These are phyloP conservation scores for Salarias fasciatus DNA, from an alignment of 2,797 vertebrate genomes.

Conservation along the genomic window DNA sequence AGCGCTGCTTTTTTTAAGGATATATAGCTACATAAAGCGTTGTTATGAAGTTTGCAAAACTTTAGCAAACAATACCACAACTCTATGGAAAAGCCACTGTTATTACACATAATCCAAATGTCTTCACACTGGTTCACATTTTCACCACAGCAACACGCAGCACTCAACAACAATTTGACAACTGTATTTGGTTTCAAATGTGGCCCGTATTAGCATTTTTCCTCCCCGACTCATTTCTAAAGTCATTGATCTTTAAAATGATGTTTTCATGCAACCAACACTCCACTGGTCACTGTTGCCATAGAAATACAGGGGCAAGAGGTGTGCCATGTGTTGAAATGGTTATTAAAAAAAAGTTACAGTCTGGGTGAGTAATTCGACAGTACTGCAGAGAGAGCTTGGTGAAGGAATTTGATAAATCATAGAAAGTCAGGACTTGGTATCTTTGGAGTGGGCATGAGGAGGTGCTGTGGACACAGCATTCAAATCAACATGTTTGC, in stretches of 20 bases:
- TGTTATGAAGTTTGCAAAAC: not conserved
- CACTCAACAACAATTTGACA: constrained; percentile 4
- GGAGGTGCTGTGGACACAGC: too few relatives aligned
- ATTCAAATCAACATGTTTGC: constrained; percentile 1
- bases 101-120: constrained; percentile 14
- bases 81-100: constrained; percentile 25
- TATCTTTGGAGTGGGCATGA: not conserved
- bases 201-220: not conserved
- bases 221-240: not conserved
- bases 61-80: not conserved
- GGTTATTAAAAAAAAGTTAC: too few relatives aligned
- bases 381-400: constrained; percentile 6
- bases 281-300: constrained; percentile 39
- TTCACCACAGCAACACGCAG: constrained; percentile 13
- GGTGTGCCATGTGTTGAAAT: constrained; percentile 3
- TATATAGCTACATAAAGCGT: not conserved
- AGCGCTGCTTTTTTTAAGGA: not conserved
- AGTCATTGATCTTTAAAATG: not conserved
- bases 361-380: constrained; percentile 9
- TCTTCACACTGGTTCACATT: constrained; percentile 21
- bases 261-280: constrained; percentile 12
- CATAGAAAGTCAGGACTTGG: constrained; percentile 3
- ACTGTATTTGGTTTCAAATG: constrained; percentile 14
- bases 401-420: constrained; percentile 18
- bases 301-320: constrained; percentile 39